These are phyloP conservation scores for Apamea epomidion DNA, from an alignment of 2,888 invertebrate genomes.

Conservation along the genomic window DNA sequence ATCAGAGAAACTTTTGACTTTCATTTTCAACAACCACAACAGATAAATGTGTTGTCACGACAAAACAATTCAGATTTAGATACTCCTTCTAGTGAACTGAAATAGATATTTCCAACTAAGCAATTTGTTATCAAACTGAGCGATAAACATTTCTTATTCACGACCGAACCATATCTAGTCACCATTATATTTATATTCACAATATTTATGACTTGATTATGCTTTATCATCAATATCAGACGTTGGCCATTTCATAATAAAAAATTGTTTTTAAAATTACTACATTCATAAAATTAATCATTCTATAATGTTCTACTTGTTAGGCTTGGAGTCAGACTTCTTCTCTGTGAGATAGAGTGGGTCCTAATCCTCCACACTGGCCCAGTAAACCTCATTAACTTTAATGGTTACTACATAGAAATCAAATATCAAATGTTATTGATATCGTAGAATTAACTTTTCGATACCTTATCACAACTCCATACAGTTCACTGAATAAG, in stretches of 20 bases:
- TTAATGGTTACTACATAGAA: neutral
- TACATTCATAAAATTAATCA: neutral
- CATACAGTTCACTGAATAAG: neutral
- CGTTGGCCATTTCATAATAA: neutral
- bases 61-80: slow-evolving; percentile 1
- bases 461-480: slow-evolving; percentile 22
- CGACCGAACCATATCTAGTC: slow-evolving; percentile 2
- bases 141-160: slow-evolving; percentile 24
- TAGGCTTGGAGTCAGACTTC: neutral
- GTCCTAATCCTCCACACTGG: neutral
- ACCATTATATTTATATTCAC: slow-evolving; percentile 14
- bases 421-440: slow-evolving; percentile 7
- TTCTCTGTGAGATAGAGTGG: neutral
- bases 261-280: slow-evolving; percentile 1
- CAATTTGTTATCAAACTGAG: slow-evolving; percentile 9
- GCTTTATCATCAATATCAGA: slow-evolving; percentile 28
- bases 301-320: neutral
- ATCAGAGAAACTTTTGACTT: slow-evolving; percentile 16
- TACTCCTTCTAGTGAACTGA: neutral
- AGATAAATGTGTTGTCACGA: slow-evolving; percentile 6
- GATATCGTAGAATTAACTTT: neutral
- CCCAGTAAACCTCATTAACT: neutral
- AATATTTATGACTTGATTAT: slow-evolving; percentile 22
- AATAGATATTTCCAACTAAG: slow-evolving; percentile 3
- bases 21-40: slow-evolving; percentile 14